Base-by-base conservation (phyloP, 1,140 invertebrate genomes). In the Scaptomyza graminum region DNA sequence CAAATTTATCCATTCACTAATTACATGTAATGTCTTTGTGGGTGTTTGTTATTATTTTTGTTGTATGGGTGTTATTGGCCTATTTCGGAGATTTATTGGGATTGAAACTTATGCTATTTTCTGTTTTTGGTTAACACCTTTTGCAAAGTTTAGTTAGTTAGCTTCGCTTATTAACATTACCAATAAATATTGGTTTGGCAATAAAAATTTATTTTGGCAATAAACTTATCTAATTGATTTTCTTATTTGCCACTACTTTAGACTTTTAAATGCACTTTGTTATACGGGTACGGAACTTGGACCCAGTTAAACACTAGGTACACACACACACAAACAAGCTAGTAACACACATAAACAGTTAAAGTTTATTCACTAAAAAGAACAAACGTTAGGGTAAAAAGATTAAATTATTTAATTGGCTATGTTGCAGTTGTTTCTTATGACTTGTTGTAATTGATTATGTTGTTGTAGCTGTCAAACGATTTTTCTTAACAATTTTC, bases 181-280 rank as follows among this genome's bases (percentile, higher is more conserved):
- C 47, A 22, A 28, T 51, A 66, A 52, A 59, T 65, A 59, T 47
- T 50, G 54, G 39, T 6, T 66, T 51, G 44, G n/a, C 11, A 51
- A 34, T 37, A 61, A 28, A 44, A 4, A 31, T 16, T 46, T 31
- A 46, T 31, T 60, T n/a, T 47, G 25, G 43, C 43, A 37, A 47
- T 34, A 37, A 12, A 47, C 39, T 55, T 37, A 8, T 13, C 31
- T 54, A 62, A 68, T 44, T 44, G 22, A 52, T 60, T 16, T 2
- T 60, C 34, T 7, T 4, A 31, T 56, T 41, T 34, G 41, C 43
- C 7, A 34, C 43, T 46, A 52, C 0, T 39, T 67, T 46, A 3
- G n/a, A 5, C 15, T 13, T 43, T 62, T 69, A 69, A 69, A 69
- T 69, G 66, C 66, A 69, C 59, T 69, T 46, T 39, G 16, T 39